Conservation (phyloP, 2,888 invertebrate genomes). For the Venustoraphidia nigricollis region DNA sequence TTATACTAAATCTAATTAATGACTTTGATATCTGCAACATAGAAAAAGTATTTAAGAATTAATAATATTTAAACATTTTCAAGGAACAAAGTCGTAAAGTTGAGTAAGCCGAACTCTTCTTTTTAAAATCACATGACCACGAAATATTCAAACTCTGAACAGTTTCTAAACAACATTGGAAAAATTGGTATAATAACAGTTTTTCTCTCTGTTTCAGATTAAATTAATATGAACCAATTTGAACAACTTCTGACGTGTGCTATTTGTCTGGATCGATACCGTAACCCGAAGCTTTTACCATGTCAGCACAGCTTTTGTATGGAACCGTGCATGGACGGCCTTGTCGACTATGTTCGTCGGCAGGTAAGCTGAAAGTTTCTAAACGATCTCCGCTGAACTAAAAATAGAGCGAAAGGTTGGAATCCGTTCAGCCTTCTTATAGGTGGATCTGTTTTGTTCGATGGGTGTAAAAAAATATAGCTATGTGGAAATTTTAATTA, state of each 20-base stretch:
- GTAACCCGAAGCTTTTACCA: slow-evolving; percentile 95
- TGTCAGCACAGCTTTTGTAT: slow-evolving; percentile 99
- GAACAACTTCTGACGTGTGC: slow-evolving; percentile 96
- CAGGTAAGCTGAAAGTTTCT: slow-evolving; percentile 42
- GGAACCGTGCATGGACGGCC: slow-evolving; percentile 96
- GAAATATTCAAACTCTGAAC: too few relatives aligned
- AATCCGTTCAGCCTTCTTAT: too few relatives aligned
- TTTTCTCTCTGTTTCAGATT: slow-evolving; percentile 6
- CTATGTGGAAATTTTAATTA: too few relatives aligned
- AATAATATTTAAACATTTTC: background rate
- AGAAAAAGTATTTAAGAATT: background rate
- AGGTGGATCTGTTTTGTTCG: too few relatives aligned
- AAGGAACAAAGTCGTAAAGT: too few relatives aligned
- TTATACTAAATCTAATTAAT: too few relatives aligned
- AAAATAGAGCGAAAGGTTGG: slow-evolving; percentile 2
- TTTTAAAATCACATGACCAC: too few relatives aligned
- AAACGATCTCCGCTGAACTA: background rate
- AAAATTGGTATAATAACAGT: background rate
- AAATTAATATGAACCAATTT: slow-evolving; percentile 73
- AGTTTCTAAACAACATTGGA: too few relatives aligned
- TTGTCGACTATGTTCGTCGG: slow-evolving; percentile 86
- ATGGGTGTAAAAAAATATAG: too few relatives aligned
- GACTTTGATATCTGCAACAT: too few relatives aligned
- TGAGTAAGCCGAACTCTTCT: too few relatives aligned
- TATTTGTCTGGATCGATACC: slow-evolving; percentile 93